Evolutionary conservation across 2,797 vertebrate genomes (phyloP).

Genomic region (Cryptoblepharus egeriae): DNA sequence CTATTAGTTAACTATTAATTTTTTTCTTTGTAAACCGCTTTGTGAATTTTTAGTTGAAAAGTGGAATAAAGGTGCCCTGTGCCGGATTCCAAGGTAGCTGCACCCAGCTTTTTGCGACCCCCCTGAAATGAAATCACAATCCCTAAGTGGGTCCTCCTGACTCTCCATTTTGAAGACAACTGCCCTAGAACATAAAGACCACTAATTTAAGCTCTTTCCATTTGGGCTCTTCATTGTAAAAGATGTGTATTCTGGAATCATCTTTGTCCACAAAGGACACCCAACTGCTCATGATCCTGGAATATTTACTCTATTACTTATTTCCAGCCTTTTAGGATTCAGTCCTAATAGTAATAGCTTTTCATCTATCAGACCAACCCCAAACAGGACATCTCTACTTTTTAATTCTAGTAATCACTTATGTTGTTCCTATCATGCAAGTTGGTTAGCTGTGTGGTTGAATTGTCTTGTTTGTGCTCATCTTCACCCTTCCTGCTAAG

Average conservation of each 20-base stretch:
- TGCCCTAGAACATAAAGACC: too few relatives aligned
- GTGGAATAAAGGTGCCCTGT: too few relatives aligned
- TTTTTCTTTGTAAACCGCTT: too few relatives aligned
- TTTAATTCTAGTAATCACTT: not conserved
- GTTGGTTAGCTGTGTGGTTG: not conserved
- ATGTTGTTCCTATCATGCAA: not conserved
- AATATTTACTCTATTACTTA: not conserved
- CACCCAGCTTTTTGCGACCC: too few relatives aligned
- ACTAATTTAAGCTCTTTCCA: not conserved
- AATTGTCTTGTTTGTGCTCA: not conserved
- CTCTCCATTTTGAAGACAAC: too few relatives aligned
- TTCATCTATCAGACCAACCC: not conserved
- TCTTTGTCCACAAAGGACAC: not conserved
- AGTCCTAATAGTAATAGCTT: not conserved
- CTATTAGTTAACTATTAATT: too few relatives aligned
- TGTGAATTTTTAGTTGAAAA: too few relatives aligned
- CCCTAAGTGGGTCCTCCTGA: too few relatives aligned
- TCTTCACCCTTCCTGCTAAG: not conserved
- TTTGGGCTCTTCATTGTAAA: not conserved
- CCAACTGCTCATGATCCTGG: not conserved
- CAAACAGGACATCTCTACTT: not conserved
- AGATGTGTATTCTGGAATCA: not conserved
- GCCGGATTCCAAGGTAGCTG: too few relatives aligned
- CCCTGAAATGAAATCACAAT: too few relatives aligned
- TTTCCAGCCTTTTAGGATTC: not conserved